phyloP scores from a whole-genome alignment of 2,797 vertebrate species.

The Setipinna tenuifilis region DNA sequence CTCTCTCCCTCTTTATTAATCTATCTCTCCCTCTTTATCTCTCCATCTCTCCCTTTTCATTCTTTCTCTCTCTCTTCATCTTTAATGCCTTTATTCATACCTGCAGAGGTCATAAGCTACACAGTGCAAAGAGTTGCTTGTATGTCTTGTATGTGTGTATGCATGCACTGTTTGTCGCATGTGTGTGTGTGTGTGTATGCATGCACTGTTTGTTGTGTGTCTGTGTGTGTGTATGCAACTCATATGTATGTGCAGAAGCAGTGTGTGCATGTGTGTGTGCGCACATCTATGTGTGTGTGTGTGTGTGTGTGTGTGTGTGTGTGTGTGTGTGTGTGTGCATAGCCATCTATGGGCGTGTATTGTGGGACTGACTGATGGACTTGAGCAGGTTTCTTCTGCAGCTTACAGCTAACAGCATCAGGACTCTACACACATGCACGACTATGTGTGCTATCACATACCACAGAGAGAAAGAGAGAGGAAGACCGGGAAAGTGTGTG shows the following conservation, averaged over 20 bases:
- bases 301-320: neutral
- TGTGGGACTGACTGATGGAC: no score
- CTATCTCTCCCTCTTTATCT: no score
- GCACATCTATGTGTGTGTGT: neutral
- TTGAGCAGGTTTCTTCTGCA: no score
- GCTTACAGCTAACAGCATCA: no score
- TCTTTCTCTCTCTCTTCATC: no score
- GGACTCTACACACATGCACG: no score
- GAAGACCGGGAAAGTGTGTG: no score
- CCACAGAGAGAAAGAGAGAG: no score
- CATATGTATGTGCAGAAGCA: neutral
- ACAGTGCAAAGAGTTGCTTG: neutral
- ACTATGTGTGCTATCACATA: no score
- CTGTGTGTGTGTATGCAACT: slow-evolving; percentile 20
- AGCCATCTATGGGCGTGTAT: no score
- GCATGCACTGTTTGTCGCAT: neutral
- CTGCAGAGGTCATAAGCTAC: neutral
- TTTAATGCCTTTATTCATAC: neutral
- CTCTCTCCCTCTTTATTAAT: no score
- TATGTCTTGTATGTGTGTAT: neutral
- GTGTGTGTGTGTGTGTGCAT: no score
- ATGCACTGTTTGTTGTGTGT: slow-evolving; percentile 34
- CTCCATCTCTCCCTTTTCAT: neutral
- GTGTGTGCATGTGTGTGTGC: neutral
- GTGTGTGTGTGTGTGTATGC: neutral